These are phyloP conservation scores for Nilaparvata lugens DNA, from an alignment of 1,140 invertebrate species.

Conservation along the genomic window DNA sequence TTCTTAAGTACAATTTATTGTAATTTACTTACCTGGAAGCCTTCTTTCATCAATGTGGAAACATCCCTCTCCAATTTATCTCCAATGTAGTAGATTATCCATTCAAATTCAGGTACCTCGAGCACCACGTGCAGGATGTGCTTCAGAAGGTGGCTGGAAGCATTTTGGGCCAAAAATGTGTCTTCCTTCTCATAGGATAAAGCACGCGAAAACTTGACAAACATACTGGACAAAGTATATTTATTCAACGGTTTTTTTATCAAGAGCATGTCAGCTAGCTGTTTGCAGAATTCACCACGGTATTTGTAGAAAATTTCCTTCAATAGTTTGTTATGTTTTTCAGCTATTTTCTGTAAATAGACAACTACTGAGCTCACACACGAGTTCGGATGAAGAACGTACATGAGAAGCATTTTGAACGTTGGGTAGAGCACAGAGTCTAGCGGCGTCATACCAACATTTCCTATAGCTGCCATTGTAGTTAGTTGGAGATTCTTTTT, in stretches of 20 bases:
- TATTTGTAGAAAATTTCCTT: conserved; percentile 22
- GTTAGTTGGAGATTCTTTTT: conserved; percentile 2
- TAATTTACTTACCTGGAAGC: conserved; percentile 14
- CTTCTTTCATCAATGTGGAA: conserved; percentile 12
- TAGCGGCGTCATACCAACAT: conserved; percentile 16
- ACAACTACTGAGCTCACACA: conserved; percentile 10
- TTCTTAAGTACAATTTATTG: too few relatives aligned
- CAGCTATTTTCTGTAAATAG: conserved; percentile 23
- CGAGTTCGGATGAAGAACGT: conserved; percentile 21
- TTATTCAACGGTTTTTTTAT: conserved; percentile 9
- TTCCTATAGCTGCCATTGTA: conserved; percentile 3
- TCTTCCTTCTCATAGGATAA: conserved; percentile 5
- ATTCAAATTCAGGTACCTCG: not conserved
- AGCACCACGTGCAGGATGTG: conserved; percentile 9
- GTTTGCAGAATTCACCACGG: conserved; percentile 23
- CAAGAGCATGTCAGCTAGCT: not conserved
- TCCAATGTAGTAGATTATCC: conserved; percentile 12
- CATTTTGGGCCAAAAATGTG: not conserved
- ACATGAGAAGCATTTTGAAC: conserved; percentile 19
- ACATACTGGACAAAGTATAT: conserved; percentile 8
- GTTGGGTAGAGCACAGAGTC: conserved; percentile 19
- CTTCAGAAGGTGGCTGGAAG: conserved; percentile 9
- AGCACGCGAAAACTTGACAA: conserved; percentile 4
- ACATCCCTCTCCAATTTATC: conserved; percentile 9
- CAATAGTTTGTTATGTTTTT: conserved; percentile 21